Evolutionary conservation across 2,797 vertebrate species (phyloP).

Genomic region (Paguma larvata): DNA sequence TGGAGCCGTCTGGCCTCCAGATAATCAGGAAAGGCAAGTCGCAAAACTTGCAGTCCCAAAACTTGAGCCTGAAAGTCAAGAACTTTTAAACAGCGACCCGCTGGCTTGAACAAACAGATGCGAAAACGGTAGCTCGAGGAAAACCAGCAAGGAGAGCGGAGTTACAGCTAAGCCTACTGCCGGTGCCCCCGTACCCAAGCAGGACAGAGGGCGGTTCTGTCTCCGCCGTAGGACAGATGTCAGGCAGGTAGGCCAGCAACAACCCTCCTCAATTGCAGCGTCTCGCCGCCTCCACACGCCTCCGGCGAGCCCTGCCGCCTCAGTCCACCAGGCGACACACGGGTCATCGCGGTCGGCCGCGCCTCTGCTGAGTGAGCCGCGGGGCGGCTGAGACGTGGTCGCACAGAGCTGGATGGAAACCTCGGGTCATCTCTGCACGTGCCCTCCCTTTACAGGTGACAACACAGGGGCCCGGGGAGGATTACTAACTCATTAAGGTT

Average conservation of each 20-base stretch:
- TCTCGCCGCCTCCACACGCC: background rate
- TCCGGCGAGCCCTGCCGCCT: fast-evolving
- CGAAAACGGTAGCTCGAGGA: background rate
- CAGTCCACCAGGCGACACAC: background rate
- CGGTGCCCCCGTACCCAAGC: too few species aligned
- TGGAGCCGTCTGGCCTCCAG: background rate
- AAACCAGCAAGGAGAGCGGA: background rate
- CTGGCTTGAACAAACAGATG: background rate
- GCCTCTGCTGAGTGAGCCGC: background rate
- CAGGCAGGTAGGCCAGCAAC: background rate
- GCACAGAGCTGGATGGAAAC: background rate
- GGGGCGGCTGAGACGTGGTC: fast-evolving
- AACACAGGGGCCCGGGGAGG: background rate
- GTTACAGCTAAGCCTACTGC: background rate
- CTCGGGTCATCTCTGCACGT: fast-evolving
- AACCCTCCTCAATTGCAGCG: background rate
- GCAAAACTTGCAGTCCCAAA: background rate
- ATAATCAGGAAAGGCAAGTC: background rate
- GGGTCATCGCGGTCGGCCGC: fast-evolving
- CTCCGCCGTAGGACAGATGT: background rate
- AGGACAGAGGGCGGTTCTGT: too few species aligned
- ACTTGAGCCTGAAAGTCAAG: background rate
- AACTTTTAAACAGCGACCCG: background rate
- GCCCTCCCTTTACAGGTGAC: background rate
- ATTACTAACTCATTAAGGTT: background rate